A percentile compares a stretch with the other conserved stretches of the same genome.
Evolutionary conservation across 53 echinoderm and acorn worm species (phyloP).

Genomic region (Patiria pectinifera): DNA sequence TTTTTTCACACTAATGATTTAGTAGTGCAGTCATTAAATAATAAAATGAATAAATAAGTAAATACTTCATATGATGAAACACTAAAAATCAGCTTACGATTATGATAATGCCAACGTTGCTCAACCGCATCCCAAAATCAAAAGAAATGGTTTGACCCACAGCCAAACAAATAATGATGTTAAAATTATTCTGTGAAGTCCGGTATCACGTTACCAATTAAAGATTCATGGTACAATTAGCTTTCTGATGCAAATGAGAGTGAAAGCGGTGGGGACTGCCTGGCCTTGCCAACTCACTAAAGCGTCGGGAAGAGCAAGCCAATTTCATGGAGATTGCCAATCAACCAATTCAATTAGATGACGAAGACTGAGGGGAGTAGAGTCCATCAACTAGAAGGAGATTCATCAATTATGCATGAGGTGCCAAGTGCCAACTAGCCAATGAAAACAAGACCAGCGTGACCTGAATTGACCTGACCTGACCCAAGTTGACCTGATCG

Average conservation of each 20-base stretch:
- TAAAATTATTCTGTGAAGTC: slow-evolving; percentile 25
- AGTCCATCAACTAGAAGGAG: slow-evolving; percentile 38
- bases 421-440: neutral
- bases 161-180: slow-evolving; percentile 13
- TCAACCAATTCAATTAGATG: slow-evolving; percentile 58
- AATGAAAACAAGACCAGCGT: slow-evolving; percentile 25
- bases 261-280: neutral
- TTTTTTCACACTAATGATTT: neutral
- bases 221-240: slow-evolving; percentile 55
- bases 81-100: neutral
- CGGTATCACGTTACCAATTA: slow-evolving; percentile 61
- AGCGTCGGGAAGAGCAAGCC: slow-evolving; percentile 29
- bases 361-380: slow-evolving; percentile 6
- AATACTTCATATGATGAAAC: neutral
- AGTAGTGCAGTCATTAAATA: neutral
- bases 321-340: slow-evolving; percentile 66
- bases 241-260: slow-evolving; percentile 58
- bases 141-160: neutral
- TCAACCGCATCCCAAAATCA: neutral
- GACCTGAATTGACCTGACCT: slow-evolving; percentile 11
- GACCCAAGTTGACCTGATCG: neutral
- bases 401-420: slow-evolving; percentile 49
- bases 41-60: neutral
- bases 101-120: neutral
- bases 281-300: slow-evolving; percentile 11